Conservation (phyloP, 2,113 vertebrate genomes). For the Collichthys lucidus region DNA sequence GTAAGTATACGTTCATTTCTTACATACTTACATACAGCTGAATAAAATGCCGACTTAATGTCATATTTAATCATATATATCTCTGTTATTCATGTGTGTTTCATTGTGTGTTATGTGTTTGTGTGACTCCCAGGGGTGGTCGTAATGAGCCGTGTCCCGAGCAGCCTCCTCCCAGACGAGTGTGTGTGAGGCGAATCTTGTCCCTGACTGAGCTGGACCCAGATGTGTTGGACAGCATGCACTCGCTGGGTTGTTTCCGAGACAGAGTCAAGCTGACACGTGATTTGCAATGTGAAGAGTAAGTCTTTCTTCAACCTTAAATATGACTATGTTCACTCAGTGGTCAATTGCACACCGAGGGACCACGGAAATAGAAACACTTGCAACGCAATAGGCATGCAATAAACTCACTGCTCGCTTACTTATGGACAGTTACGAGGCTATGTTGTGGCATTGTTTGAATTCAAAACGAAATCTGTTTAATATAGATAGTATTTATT, state of each 20-base stretch:
- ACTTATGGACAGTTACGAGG: not conserved
- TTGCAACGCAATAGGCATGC: not conserved
- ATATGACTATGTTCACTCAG: not conserved
- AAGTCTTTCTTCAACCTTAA: slow-evolving; percentile 53
- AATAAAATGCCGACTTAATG: not conserved
- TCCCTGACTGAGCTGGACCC: slow-evolving; percentile 92
- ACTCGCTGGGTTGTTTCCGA: slow-evolving; percentile 92
- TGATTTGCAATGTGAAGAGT: slow-evolving; percentile 92
- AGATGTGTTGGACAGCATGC: slow-evolving; percentile 93
- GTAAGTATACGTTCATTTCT: slow-evolving; percentile 85
- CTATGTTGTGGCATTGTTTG: not conserved
- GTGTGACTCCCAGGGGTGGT: slow-evolving; percentile 81
- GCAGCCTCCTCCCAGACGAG: slow-evolving; percentile 88
- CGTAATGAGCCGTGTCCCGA: slow-evolving; percentile 90
- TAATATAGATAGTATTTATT: not conserved
- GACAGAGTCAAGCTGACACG: slow-evolving; percentile 90
- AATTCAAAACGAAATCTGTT: too few relatives aligned
- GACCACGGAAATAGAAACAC: not conserved
- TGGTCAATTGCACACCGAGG: not conserved
- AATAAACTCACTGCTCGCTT: not conserved
- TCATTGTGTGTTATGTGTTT: not conserved
- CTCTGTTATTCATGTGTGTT: slow-evolving; percentile 2
- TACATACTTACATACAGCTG: not conserved
- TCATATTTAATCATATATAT: slow-evolving; percentile 17
- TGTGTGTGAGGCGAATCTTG: slow-evolving; percentile 87